phyloP scores from a whole-genome alignment of 2,888 invertebrate genomes.

The Callyntrura guangdongensis region DNA sequence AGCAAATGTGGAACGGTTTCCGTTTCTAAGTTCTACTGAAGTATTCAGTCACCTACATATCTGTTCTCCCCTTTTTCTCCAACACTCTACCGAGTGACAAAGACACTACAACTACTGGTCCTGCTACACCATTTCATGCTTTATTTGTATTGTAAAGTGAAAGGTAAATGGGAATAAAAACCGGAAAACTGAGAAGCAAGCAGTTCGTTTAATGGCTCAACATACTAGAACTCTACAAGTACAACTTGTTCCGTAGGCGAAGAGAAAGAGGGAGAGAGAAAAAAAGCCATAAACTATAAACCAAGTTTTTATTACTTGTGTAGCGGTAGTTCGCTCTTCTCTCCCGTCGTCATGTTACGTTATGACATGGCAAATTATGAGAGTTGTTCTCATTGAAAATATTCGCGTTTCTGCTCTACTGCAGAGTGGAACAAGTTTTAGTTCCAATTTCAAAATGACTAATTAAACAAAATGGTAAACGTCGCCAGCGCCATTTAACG shows the following conservation, averaged over 20 bases:
- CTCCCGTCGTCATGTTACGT: constrained; percentile 11
- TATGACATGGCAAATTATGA: constrained; percentile 28
- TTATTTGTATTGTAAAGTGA: constrained; percentile 13
- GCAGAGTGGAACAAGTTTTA: neutral
- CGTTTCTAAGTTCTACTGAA: neutral
- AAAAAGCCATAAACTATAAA: constrained; percentile 57
- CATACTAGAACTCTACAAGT: neutral
- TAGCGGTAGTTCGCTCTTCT: constrained; percentile 44
- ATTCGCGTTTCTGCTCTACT: neutral
- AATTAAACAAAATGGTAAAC: constrained; percentile 36
- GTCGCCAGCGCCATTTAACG: neutral
- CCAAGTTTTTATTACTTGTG: constrained; percentile 52
- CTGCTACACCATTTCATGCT: neutral
- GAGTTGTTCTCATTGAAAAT: neutral
- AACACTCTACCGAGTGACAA: constrained; percentile 3
- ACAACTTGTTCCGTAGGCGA: neutral
- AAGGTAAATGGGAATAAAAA: constrained; percentile 52
- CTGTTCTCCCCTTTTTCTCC: neutral
- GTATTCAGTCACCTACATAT: constrained; percentile 35
- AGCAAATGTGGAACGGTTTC: constrained; percentile 26
- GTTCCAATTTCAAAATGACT: constrained; percentile 34
- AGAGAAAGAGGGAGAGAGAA: constrained; percentile 30
- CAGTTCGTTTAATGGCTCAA: constrained; percentile 50
- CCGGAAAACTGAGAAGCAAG: constrained; percentile 60
- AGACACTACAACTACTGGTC: neutral